Percentiles rank a stretch among this genome's conserved stretches.
Conservation (phyloP, 2,888 invertebrate species). For the Rotaria magnacalcarata region DNA sequence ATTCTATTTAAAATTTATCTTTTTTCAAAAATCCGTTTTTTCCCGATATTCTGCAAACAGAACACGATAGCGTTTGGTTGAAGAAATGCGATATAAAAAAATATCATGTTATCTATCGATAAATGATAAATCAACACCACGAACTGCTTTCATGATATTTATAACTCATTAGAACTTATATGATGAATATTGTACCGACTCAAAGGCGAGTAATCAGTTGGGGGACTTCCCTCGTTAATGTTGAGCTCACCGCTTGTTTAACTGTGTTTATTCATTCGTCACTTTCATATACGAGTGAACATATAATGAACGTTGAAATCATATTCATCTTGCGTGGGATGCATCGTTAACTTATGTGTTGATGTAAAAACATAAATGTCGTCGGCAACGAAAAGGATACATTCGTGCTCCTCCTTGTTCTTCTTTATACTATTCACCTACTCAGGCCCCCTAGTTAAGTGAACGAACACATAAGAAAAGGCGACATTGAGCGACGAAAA, state of each 20-base stretch:
- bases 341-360: slow-evolving; percentile 16
- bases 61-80: too few relatives aligned
- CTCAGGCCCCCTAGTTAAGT: neutral
- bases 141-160: too few relatives aligned
- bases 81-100: too few relatives aligned
- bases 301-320: neutral
- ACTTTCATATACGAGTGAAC: slow-evolving; percentile 3
- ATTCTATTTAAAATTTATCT: too few relatives aligned
- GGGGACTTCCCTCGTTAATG: too few relatives aligned
- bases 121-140: too few relatives aligned
- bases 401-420: neutral
- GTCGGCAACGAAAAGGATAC: neutral
- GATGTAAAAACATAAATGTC: neutral
- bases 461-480: neutral
- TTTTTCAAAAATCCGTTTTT: too few relatives aligned
- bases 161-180: too few relatives aligned
- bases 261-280: neutral
- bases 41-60: too few relatives aligned
- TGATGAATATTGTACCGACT: too few relatives aligned
- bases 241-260: neutral
- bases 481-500: neutral
- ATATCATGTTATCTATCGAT: too few relatives aligned
- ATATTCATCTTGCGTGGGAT: neutral
- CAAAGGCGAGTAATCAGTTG: too few relatives aligned
- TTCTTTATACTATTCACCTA: neutral